Base-by-base conservation (phyloP, 2,797 vertebrate genomes). In the Trachops cirrhosus region DNA sequence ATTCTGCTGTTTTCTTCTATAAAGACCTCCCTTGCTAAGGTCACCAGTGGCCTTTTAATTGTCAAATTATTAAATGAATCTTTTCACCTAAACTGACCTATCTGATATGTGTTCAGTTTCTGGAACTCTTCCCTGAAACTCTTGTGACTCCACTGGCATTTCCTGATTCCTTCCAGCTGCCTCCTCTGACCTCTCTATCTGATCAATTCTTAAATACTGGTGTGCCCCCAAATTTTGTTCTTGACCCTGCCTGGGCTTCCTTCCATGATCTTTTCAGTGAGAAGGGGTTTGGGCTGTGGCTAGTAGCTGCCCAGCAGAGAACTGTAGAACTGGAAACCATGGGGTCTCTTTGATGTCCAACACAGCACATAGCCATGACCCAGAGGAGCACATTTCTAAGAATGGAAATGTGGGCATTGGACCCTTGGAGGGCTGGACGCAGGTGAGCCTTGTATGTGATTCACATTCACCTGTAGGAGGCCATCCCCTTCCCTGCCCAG, bases 331-430 rank as follows among this genome's bases (percentile, higher is more conserved):
- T 73, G 37, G 50, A 86, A 83, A 41, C n/a, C 15, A 24, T 50
- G 11, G 37, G 41, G 7, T 84, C 64, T 91, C 50, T 93, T 75
- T 86, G 73, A 57, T 92, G 67, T 70, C 48, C 46, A 57, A 46
- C 37, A 83, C 8, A 59, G 39, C 11, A 34, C 41, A 41, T 14
- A 54, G 52, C 80, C 52, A 57, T 86, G 34, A 93, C 79, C 54
- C 34, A 52, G 50, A 93, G 71, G 41, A 93, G 52, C 86, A n/a
- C 21, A 34, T 86, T 92, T 79, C 86, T 95, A 62, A 54, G 46
- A 12, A 59, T 48, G 70, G 73, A 93, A 92, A 57, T 64, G 71
- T 26, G 86, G 46, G 32, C 26, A 24, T 59, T 86, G 64, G 22
- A 37, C 4, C 3, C 6, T 68, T 77, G 50, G 48, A 91, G 57